Base-by-base conservation (phyloP, 2,888 invertebrate genomes). In the Agonum fuliginosum region DNA sequence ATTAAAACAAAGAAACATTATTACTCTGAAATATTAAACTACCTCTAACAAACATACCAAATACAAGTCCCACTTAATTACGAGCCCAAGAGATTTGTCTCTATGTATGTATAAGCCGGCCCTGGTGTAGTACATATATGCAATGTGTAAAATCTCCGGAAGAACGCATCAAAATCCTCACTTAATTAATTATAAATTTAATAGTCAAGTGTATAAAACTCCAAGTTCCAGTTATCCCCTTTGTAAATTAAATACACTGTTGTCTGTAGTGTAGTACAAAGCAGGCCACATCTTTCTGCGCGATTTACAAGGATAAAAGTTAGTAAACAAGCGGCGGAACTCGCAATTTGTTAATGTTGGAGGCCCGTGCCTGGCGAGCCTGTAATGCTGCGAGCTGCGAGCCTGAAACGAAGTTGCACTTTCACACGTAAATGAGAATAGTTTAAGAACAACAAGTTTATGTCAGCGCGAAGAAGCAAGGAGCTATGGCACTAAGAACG, bases 391-490 rank as follows among this genome's bases (percentile, higher is more conserved):
- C n/a, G n/a, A n/a, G n/a, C n/a, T n/a, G n/a, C n/a, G n/a, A n/a
- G n/a, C 41, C 14, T 17, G 43, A 62, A 58, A 58, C 43, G 30
- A 22, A 41, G 65, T 67, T 67, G 51, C 51, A 75, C 34, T 51
- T 75, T 67, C 75, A 75, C 65, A 67, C 73, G 22, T 67, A 75
- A 75, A 75, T 75, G 48, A 20, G 51, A 75, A 75, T 67, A 75
- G 75, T 75, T 75, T 51, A 67, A 75, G 67, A 67, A 74, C 74
- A 74, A 65, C 72, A 71, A 54, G 48, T 20, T 54, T 70, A 70
- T 71, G 71, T 71, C 51, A 71, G 71, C 51, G 30, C 20, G 22
- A 30, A 30, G 17, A 17, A 14, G 17, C 30, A 30, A 46, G 17
- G 30, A 54, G 10, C 20, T n/a, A n/a, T n/a, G n/a, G 19, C 48